These are phyloP conservation scores for Acanthosoma haemorrhoidale DNA, from an alignment of 2,888 invertebrate genomes.

Conservation along the genomic window DNA sequence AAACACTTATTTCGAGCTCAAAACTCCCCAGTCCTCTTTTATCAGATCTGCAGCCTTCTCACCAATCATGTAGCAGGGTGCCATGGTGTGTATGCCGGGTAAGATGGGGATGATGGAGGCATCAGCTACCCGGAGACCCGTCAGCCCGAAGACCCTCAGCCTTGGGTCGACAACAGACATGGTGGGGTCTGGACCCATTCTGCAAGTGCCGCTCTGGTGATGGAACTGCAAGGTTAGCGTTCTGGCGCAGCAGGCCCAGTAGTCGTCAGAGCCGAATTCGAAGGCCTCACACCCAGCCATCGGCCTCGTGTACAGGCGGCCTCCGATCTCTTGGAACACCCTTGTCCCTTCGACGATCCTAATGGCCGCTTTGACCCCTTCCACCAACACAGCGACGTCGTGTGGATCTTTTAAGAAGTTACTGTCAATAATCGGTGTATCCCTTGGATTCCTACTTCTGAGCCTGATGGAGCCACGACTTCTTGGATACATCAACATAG, in stretches of 20 bases:
- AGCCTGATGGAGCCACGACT: conserved; percentile 61
- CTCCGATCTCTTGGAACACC: conserved; percentile 52
- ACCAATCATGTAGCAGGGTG: conserved; percentile 54
- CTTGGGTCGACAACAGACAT: conserved; percentile 42
- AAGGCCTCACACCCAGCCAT: conserved; percentile 63
- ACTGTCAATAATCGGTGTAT: conserved; percentile 71
- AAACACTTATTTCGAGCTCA: too few species aligned
- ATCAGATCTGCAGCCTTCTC: conserved; percentile 54
- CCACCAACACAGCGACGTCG: conserved; percentile 64
- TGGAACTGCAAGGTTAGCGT: conserved; percentile 66
- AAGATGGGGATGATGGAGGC: conserved; percentile 55
- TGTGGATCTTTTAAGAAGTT: conserved; percentile 66
- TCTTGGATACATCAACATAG: conserved; percentile 66
- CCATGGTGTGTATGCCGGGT: conserved; percentile 54
- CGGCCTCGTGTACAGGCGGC: conserved; percentile 53
- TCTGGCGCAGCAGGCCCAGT: conserved; percentile 69
- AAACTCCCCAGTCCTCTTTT: conserved; percentile 40
- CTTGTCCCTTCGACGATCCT: conserved; percentile 52
- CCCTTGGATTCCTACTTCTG: conserved; percentile 45
- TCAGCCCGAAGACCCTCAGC: conserved; percentile 49
- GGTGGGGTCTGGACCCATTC: conserved; percentile 41
- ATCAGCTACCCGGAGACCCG: conserved; percentile 50
- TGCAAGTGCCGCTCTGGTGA: conserved; percentile 52
- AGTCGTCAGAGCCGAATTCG: conserved; percentile 58
- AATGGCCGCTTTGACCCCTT: conserved; percentile 54